Conservation (phyloP, 2,888 invertebrate genomes). For the Acanthacorydalis orientalis region DNA sequence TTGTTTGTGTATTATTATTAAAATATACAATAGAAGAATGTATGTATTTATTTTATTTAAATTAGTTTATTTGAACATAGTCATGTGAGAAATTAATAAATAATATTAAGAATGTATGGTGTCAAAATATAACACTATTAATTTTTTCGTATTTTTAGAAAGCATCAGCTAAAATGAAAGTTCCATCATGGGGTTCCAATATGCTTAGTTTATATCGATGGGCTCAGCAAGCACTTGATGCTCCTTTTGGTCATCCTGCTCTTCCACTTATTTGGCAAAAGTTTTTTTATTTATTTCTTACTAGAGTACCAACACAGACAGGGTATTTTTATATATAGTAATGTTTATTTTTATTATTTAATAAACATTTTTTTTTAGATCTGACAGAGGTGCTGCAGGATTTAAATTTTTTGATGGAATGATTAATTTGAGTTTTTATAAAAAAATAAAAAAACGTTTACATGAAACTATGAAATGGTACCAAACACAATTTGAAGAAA, state of each 20-base stretch:
- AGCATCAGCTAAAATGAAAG: constrained; percentile 36
- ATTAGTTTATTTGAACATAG: constrained; percentile 2
- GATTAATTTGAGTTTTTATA: constrained; percentile 44
- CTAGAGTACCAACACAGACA: constrained; percentile 33
- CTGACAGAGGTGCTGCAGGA: constrained; percentile 45
- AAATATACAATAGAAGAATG: too few relatives aligned
- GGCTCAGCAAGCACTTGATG: constrained; percentile 54
- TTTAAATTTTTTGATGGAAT: constrained; percentile 59
- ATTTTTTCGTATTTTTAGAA: constrained; percentile 36
- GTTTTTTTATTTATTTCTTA: constrained; percentile 55
- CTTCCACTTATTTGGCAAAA: constrained; percentile 58
- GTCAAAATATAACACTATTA: too few relatives aligned
- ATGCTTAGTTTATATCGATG: constrained; percentile 53
- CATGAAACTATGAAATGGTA: constrained; percentile 43
- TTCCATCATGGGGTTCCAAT: constrained; percentile 32
- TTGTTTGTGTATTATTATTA: not conserved
- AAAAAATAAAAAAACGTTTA: constrained; percentile 49
- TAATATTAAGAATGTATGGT: too few relatives aligned
- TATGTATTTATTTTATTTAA: too few relatives aligned
- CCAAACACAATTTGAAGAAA: constrained; percentile 27
- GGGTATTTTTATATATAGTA: not conserved
- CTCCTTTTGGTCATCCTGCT: constrained; percentile 48
- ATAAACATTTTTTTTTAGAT: constrained; percentile 10
- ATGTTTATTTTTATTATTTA: constrained; percentile 1
- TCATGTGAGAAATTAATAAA: not conserved